These are phyloP conservation scores for Orchestia grillus DNA, from an alignment of 1,140 invertebrate species.

Conservation along the genomic window DNA sequence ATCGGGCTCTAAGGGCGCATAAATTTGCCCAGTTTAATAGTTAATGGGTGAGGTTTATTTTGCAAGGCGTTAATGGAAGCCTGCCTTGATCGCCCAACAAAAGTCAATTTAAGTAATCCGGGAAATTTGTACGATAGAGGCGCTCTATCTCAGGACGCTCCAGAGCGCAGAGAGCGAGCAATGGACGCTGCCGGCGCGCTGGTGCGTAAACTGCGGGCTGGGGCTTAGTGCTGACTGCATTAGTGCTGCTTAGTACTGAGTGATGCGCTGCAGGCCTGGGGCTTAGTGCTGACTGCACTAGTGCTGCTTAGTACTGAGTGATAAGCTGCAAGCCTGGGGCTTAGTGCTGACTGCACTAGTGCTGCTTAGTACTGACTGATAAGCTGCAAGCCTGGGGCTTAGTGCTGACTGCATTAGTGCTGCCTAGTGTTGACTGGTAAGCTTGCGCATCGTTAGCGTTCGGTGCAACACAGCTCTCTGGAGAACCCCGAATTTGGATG, in stretches of 20 bases:
- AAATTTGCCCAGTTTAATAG: conserved; percentile 46
- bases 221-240: not conserved
- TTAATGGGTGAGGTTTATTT: conserved; percentile 46
- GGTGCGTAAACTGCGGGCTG: not conserved
- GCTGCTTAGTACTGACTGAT: not conserved
- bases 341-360: not conserved
- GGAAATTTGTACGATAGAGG: conserved; percentile 44
- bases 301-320: not conserved
- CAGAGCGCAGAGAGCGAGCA: not conserved
- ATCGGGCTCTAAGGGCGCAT: not conserved
- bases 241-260: not conserved
- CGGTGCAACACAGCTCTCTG: too few species aligned
- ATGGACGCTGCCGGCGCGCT: not conserved
- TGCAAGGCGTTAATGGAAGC: conserved; percentile 52
- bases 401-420: not conserved
- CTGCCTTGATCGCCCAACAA: conserved; percentile 43
- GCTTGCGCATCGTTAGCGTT: not conserved
- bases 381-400: not conserved
- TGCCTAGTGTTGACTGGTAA: not conserved
- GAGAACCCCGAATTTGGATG: too few species aligned
- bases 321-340: not conserved
- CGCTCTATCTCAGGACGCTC: not conserved
- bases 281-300: not conserved
- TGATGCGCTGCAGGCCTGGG: not conserved
- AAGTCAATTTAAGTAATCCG: conserved; percentile 21